These are phyloP conservation scores for Cynoglossus semilaevis DNA, from an alignment of 2,113 vertebrate species.

Conservation along the genomic window DNA sequence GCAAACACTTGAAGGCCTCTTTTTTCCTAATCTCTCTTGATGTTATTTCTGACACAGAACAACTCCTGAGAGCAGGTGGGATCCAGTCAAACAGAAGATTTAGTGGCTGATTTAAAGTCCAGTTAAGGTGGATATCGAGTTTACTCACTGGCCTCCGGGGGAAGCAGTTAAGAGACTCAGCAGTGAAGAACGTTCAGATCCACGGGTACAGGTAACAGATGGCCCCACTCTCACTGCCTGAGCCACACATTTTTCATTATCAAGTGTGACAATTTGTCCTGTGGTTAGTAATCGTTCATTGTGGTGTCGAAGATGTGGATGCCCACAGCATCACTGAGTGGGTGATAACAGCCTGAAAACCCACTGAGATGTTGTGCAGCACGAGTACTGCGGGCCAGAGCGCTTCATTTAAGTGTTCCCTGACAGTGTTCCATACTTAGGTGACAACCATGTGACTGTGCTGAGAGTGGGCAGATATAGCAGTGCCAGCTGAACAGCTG, in stretches of 20 bases:
- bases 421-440: not conserved
- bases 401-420: not conserved
- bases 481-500: slow-evolving; percentile 10
- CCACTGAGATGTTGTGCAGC: not conserved
- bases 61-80: not conserved
- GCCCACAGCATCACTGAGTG: not conserved
- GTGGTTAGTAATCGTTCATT: slow-evolving; percentile 15
- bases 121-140: not conserved
- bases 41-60: not conserved
- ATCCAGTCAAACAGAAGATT: not conserved
- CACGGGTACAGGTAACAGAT: not conserved
- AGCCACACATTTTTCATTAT: slow-evolving; percentile 4
- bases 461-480: not conserved
- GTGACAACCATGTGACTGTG: slow-evolving; percentile 1
- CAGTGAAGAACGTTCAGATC: not conserved
- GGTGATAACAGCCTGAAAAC: not conserved
- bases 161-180: not conserved
- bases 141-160: not conserved
- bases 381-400: not conserved
- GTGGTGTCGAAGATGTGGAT: not conserved
- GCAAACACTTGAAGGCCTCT: not conserved
- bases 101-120: not conserved
- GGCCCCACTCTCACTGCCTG: not conserved
- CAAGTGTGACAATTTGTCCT: not conserved
- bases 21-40: not conserved